Evolutionary conservation across 2,797 vertebrate species (phyloP).

Genomic region (Gadopsis marmoratus): DNA sequence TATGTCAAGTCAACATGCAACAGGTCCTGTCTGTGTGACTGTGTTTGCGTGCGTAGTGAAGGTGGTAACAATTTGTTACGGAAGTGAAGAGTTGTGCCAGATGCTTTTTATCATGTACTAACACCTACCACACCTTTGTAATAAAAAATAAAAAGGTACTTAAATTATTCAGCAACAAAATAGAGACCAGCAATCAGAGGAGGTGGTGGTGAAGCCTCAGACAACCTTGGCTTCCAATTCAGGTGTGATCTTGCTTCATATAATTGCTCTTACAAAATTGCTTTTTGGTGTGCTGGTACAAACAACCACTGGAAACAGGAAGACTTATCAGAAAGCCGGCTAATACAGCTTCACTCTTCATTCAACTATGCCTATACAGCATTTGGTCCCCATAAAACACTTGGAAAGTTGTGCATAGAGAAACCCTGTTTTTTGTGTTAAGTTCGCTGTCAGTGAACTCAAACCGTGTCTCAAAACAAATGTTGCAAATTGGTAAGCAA

Average conservation of each 20-base stretch:
- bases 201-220: conserved; percentile 17
- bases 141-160: conserved; percentile 30
- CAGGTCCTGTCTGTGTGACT: conserved; percentile 39
- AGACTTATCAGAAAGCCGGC: neutral
- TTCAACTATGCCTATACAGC: neutral
- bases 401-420: neutral
- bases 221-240: conserved; percentile 7
- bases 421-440: neutral
- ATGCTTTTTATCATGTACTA: conserved; percentile 43
- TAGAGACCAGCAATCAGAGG: conserved; percentile 13
- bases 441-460: neutral
- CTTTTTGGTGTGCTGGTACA: conserved; percentile 1
- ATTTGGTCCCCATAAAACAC: neutral
- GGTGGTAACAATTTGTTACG: conserved; percentile 60
- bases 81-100: conserved; percentile 56
- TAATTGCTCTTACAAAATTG: conserved; percentile 43
- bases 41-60: conserved; percentile 44
- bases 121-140: conserved; percentile 54
- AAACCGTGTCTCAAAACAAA: neutral
- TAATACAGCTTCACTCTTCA: neutral
- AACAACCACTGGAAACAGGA: conserved; percentile 14
- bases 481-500: conserved; percentile 4
- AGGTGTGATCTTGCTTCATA: conserved; percentile 39
- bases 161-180: conserved; percentile 47
- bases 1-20: conserved; percentile 46